Conservation (phyloP, 2,797 vertebrate species). For the Rhadinocentrus ornatus region DNA sequence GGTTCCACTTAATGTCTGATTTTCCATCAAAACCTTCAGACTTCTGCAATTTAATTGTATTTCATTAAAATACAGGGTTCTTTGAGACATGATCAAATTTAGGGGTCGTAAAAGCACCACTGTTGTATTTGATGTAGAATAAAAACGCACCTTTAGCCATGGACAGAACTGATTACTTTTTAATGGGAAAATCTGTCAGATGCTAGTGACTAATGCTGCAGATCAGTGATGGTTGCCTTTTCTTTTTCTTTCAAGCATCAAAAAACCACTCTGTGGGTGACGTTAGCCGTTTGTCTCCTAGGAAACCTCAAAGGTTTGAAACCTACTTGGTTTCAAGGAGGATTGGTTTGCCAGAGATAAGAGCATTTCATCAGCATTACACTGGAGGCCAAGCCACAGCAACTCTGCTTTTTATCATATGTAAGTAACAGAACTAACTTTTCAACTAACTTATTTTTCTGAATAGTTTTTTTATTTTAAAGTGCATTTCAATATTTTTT, state of each 20-base stretch:
- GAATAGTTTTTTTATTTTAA: background rate
- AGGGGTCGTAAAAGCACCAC: too few species aligned
- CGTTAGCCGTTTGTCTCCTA: slow-evolving; percentile 29
- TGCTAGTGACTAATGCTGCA: background rate
- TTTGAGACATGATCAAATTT: too few species aligned
- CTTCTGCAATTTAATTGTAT: too few species aligned
- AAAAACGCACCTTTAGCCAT: background rate
- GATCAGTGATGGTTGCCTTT: background rate
- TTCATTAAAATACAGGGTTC: too few species aligned
- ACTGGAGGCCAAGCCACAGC: slow-evolving; percentile 13
- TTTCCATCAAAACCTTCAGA: too few species aligned
- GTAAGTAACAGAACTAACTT: slow-evolving; percentile 13
- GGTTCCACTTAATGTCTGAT: too few species aligned
- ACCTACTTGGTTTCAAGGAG: slow-evolving; percentile 29
- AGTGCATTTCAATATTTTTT: background rate
- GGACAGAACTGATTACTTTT: background rate
- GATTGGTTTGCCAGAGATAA: slow-evolving; percentile 26
- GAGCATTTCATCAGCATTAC: slow-evolving; percentile 39
- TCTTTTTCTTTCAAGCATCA: background rate
- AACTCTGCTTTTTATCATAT: slow-evolving; percentile 20
- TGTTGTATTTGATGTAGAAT: too few species aligned
- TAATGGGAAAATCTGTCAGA: slow-evolving; percentile 1
- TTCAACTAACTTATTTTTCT: slow-evolving; percentile 6
- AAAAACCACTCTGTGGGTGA: background rate
- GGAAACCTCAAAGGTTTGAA: slow-evolving; percentile 42